Evolutionary conservation across 2,113 vertebrate species (phyloP), one percentile per base, ranked within the genome.

Genomic region (Pomatostomus ruficeps): DNA sequence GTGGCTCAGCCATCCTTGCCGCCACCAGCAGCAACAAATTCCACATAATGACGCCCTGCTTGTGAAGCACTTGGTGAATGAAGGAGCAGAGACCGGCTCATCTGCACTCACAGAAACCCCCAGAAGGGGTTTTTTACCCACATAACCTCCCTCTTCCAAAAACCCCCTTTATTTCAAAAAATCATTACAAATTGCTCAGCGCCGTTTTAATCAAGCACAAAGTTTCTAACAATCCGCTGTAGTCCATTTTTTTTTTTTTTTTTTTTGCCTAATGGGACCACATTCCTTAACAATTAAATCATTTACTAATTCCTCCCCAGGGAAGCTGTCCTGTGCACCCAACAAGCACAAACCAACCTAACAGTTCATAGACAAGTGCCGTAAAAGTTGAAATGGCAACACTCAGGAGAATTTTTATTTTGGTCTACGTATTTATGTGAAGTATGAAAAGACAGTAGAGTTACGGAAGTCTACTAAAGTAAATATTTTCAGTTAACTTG

Each of bases 211-310:
- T 51, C 46, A 26, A 88, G 82, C 2, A 4, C 35, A 83, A 38
- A 1, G 0, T 82, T 85, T 95, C 91, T 43, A 45, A 82, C 4
- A 8, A 95, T 46, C 51, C 78, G 20, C 45, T 73, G 67, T 2
- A 3, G 40, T 14, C n/a, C 16, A 13, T 77, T 61, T 63, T 89
- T 85, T 81, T 42, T 83, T 55, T 91, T 54, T 83, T 94, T 95
- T 54, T 80, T 95, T 36, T 43, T 55, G 28, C 66, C 85, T 95
- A 97, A 92, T 91, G 91, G 89, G 74, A 46, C 49, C 62, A 57
- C 96, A 96, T 97, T 97, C 91, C 91, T 95, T 29, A 79, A 92
- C 79, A 90, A 97, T 86, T 92, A 94, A 95, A 95, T 95, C 54
- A 96, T 88, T 85, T 81, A 84, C 79, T 89, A 81, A 73, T 73